Percentiles rank a stretch among this genome's conserved stretches.
These are phyloP conservation scores for Diogma glabrata DNA, from an alignment of 2,888 invertebrate species.

Conservation along the genomic window DNA sequence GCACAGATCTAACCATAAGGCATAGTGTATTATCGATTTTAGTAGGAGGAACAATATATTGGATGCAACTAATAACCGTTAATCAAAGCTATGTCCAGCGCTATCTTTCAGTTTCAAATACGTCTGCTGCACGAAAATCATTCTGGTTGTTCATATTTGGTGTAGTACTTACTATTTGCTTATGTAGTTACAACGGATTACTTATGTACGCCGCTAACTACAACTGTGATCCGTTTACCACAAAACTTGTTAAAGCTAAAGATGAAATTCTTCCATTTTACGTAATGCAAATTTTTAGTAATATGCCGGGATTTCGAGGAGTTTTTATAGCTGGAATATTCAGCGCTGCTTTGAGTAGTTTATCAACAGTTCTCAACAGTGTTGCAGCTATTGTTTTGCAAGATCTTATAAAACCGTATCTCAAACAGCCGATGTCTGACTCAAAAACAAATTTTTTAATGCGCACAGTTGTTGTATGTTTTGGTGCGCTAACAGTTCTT, in stretches of 20 bases:
- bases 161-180: neutral
- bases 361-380: conserved; percentile 70
- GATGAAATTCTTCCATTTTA: conserved; percentile 71
- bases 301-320: conserved; percentile 71
- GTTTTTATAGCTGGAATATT: conserved; percentile 81
- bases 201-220: conserved; percentile 49
- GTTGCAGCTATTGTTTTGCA: conserved; percentile 70
- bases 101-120: conserved; percentile 33
- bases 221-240: conserved; percentile 67
- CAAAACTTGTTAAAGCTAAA: conserved; percentile 61
- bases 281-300: conserved; percentile 72
- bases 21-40: conserved; percentile 46
- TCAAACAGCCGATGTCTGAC: conserved; percentile 42
- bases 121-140: neutral
- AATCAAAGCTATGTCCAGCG: conserved; percentile 38
- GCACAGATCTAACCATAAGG: conserved; percentile 47
- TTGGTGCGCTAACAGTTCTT: conserved; percentile 52
- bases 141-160: neutral
- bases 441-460: conserved; percentile 45
- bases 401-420: conserved; percentile 61
- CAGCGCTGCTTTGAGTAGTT: conserved; percentile 75
- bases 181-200: neutral
- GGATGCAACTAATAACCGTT: conserved; percentile 31
- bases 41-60: conserved; percentile 38
- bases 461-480: conserved; percentile 54